phyloP scores from a whole-genome alignment of 2,113 vertebrate species.

The Pangasianodon hypophthalmus region DNA sequence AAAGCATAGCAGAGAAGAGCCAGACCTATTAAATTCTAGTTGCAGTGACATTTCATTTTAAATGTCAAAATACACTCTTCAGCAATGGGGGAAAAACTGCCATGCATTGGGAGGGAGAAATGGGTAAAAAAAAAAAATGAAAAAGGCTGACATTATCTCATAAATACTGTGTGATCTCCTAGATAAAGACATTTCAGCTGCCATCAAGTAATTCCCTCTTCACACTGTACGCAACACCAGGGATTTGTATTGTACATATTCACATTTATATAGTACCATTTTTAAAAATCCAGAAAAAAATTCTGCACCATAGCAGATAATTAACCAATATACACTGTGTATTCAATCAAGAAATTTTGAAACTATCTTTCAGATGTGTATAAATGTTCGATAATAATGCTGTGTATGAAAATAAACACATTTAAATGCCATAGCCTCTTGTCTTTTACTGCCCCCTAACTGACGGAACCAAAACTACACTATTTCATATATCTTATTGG shows the following conservation, averaged over 20 bases:
- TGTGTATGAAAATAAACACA: slow-evolving; percentile 11
- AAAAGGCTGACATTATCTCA: slow-evolving; percentile 53
- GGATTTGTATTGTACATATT: slow-evolving; percentile 12
- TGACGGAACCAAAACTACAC: slow-evolving; percentile 48
- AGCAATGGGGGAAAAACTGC: slow-evolving; percentile 15
- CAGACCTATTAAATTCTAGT: slow-evolving; percentile 48
- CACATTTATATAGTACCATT: slow-evolving; percentile 1
- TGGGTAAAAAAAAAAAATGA: not conserved
- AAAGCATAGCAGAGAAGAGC: slow-evolving; percentile 37
- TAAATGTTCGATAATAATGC: slow-evolving; percentile 1
- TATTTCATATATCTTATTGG: not conserved
- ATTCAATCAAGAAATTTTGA: not conserved
- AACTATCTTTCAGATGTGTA: not conserved
- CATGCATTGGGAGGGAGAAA: not conserved
- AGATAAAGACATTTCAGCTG: slow-evolving; percentile 50
- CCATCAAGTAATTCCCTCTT: slow-evolving; percentile 30
- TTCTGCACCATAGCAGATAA: not conserved
- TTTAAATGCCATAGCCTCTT: slow-evolving; percentile 33
- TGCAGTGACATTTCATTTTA: slow-evolving; percentile 57
- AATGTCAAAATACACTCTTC: slow-evolving; percentile 58
- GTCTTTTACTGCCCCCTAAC: slow-evolving; percentile 77
- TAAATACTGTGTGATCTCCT: slow-evolving; percentile 41
- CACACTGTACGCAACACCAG: not conserved
- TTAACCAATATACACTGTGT: not conserved
- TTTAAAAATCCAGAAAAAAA: not conserved